These are phyloP conservation scores for Halcyon badia DNA, from an alignment of 2,797 vertebrate genomes.

Conservation along the genomic window DNA sequence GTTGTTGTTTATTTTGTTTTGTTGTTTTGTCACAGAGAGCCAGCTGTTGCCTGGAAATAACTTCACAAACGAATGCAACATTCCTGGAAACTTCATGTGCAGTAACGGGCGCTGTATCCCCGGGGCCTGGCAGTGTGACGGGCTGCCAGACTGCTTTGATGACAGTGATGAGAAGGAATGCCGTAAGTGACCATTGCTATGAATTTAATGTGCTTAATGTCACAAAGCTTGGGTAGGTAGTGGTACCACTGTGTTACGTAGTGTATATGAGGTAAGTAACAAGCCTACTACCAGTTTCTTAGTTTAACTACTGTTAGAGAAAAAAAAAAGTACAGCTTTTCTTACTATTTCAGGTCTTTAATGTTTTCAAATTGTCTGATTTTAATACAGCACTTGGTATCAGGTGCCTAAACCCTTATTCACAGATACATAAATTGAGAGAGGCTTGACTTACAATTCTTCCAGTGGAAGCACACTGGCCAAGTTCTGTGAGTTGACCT, in stretches of 20 bases:
- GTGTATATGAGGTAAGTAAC: neutral
- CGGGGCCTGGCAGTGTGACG: constrained; percentile 93
- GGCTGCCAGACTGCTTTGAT: constrained; percentile 93
- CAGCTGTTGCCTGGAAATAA: constrained; percentile 95
- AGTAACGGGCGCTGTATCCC: constrained; percentile 93
- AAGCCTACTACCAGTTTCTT: neutral
- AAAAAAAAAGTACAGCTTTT: neutral
- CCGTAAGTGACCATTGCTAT: constrained; percentile 85
- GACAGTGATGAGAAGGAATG: constrained; percentile 95
- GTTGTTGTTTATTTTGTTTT: too few species aligned
- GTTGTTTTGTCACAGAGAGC: constrained; percentile 84
- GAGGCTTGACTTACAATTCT: neutral
- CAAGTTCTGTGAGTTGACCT: neutral
- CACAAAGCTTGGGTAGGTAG: neutral
- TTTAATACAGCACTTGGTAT: neutral
- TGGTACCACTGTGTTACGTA: neutral
- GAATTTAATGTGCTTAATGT: neutral
- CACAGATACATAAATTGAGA: neutral
- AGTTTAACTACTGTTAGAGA: neutral
- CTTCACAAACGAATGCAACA: constrained; percentile 95
- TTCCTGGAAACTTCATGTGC: constrained; percentile 97
- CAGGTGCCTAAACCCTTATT: neutral
- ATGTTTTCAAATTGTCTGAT: neutral
- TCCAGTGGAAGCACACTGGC: neutral
- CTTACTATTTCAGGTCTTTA: neutral